Percentiles rank a stretch among this genome's conserved stretches.
Conservation (phyloP, 1,140 invertebrate species). For the Stegodyphus mimosarum region DNA sequence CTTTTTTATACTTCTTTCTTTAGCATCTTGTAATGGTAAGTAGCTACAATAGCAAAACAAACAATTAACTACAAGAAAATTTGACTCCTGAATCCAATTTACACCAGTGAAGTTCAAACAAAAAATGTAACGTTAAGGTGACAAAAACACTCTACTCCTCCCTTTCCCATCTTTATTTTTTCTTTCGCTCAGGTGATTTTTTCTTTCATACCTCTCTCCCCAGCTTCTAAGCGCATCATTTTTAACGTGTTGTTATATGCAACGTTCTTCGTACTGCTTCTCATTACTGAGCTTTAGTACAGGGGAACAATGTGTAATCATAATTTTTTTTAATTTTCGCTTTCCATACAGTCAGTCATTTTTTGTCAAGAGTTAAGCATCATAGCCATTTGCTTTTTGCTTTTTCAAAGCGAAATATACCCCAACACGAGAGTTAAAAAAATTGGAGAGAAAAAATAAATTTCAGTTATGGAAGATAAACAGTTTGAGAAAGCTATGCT, state of each 20-base stretch:
- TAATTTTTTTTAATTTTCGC: conserved; percentile 36
- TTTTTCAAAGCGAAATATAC: not conserved
- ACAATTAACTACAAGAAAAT: conserved; percentile 59
- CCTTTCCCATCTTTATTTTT: conserved; percentile 1
- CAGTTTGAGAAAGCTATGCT: not conserved
- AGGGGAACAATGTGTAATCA: conserved; percentile 43
- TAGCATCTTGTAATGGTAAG: conserved; percentile 9
- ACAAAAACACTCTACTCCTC: conserved; percentile 42
- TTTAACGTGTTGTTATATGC: conserved; percentile 40
- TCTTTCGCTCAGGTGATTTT: not conserved
- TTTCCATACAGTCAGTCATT: conserved; percentile 53
- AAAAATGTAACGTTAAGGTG: conserved; percentile 54
- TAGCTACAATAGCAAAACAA: conserved; percentile 43
- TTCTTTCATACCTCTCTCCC: conserved; percentile 10
- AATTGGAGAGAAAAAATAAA: conserved; percentile 7
- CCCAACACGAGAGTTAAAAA: conserved; percentile 17
- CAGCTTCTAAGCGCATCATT: not conserved
- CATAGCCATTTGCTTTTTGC: conserved; percentile 33
- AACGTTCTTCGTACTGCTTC: conserved; percentile 34
- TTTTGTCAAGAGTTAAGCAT: conserved; percentile 44
- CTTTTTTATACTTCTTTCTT: conserved; percentile 9
- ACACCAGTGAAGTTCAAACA: conserved; percentile 48
- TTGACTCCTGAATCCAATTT: conserved; percentile 57
- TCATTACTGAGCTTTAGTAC: conserved; percentile 51
- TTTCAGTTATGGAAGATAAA: not conserved